Evolutionary conservation across 2,888 invertebrate genomes (phyloP), one percentile per base, ranked within the genome.

Genomic region (Diachrysia chrysitis): DNA sequence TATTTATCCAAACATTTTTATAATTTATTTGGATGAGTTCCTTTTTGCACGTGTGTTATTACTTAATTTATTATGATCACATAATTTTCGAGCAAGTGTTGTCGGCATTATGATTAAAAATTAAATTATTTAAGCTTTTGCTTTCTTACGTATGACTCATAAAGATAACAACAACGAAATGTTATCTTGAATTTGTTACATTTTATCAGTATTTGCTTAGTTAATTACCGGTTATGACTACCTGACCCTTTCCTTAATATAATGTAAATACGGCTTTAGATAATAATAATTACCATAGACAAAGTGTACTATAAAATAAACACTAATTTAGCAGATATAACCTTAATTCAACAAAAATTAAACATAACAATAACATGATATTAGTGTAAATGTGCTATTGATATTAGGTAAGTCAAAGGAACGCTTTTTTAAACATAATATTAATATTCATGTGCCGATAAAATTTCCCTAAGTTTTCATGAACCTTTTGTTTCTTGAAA

Each of bases 251-350:
- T 51, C 2, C 7, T 25, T 1, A 19, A 7, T 3, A 23, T 23
- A 2, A 46, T 78, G 69, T 78, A 66, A 35, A 57, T 7, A 42
- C 4, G 25, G 10, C 64, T 63, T 78, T 64, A 68, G 2, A 32
- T 46, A 9, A 35, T n/a, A 21, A 51, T 55, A 21, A 58, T 32
- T 1, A 54, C 59, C 80, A 82, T 63, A 79, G 77, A 79, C 70
- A 63, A 82, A 1, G 9, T 6, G 21, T 9, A 65, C 9, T n/a
- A 3, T 19, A n/a, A 10, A 57, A 56, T 19, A 29, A 1, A 21
- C 76, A 66, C 82, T 59, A 66, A 57, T 61, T 9, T 63, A 54
- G 82, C 58, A 78, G n/a, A 14, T 29, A 23, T 60, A 42, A 7
- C n/a, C 51, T 5, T 29, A 32, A 7, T 32, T 14, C 9, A 19